These are phyloP conservation scores for Uloborus diversus DNA, from an alignment of 1,140 invertebrate genomes.

Conservation along the genomic window DNA sequence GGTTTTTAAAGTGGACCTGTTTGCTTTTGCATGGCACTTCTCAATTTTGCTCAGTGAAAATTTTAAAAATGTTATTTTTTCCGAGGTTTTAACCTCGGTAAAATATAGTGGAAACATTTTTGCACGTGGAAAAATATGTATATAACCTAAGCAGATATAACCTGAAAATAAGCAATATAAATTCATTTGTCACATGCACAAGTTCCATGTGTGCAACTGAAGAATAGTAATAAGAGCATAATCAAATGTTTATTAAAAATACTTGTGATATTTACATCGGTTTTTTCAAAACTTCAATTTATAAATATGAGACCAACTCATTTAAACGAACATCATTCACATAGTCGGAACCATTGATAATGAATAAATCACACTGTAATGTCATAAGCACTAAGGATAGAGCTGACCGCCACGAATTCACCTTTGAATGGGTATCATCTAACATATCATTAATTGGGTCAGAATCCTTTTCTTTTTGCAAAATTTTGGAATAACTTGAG, in stretches of 20 bases:
- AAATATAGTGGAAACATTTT: too few species aligned
- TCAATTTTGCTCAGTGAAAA: too few species aligned
- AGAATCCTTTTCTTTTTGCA: not conserved
- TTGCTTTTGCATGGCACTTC: too few species aligned
- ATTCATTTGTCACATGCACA: not conserved
- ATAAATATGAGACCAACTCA: not conserved
- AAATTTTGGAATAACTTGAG: not conserved
- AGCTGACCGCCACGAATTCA: conserved; percentile 29
- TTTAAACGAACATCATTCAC: not conserved
- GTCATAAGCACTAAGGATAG: not conserved
- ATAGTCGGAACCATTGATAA: conserved; percentile 15
- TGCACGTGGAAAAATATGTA: not conserved
- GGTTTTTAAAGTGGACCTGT: too few species aligned
- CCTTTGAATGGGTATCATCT: conserved; percentile 25
- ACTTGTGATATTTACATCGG: not conserved
- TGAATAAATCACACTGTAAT: conserved; percentile 11
- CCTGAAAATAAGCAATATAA: not conserved
- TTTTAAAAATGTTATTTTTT: too few species aligned
- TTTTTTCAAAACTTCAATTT: not conserved
- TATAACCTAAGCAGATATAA: not conserved
- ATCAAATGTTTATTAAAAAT: not conserved
- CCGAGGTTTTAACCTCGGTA: too few species aligned
- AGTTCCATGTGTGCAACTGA: not conserved
- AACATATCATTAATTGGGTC: not conserved
- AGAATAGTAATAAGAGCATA: not conserved